These are phyloP conservation scores for Automeris io DNA, from an alignment of 2,888 invertebrate genomes.

Conservation along the genomic window DNA sequence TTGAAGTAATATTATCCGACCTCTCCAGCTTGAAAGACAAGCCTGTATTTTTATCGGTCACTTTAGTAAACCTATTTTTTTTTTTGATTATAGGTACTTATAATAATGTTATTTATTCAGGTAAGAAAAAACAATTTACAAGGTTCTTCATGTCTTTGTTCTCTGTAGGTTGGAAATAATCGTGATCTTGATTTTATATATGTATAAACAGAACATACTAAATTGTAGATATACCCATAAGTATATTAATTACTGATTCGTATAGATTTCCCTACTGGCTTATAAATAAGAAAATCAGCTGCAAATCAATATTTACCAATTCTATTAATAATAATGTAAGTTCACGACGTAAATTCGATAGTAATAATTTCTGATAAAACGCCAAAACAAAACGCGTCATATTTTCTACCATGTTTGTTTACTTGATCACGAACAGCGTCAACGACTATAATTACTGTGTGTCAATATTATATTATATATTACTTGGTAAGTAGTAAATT, in stretches of 20 bases:
- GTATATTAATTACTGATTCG: too few relatives aligned
- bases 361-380: conserved; percentile 25
- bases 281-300: not conserved
- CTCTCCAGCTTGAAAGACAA: conserved; percentile 61
- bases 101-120: conserved; percentile 1
- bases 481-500: too few relatives aligned
- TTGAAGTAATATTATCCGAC: conserved; percentile 70
- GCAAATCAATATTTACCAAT: conserved; percentile 6
- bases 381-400: conserved; percentile 24
- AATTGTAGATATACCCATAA: too few relatives aligned
- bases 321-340: conserved; percentile 15
- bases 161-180: not conserved
- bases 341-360: conserved; percentile 14
- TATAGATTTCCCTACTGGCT: not conserved
- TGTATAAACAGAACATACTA: not conserved
- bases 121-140: conserved; percentile 1
- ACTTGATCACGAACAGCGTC: too few relatives aligned
- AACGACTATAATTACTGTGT: too few relatives aligned
- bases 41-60: conserved; percentile 50
- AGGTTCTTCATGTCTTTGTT: not conserved
- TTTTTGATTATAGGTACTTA: conserved; percentile 1
- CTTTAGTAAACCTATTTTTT: conserved; percentile 15
- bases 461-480: too few relatives aligned
- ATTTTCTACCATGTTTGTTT: conserved; percentile 6
- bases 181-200: not conserved